These are phyloP conservation scores for Esox lucius DNA, from an alignment of 2,797 vertebrate species.

Conservation along the genomic window DNA sequence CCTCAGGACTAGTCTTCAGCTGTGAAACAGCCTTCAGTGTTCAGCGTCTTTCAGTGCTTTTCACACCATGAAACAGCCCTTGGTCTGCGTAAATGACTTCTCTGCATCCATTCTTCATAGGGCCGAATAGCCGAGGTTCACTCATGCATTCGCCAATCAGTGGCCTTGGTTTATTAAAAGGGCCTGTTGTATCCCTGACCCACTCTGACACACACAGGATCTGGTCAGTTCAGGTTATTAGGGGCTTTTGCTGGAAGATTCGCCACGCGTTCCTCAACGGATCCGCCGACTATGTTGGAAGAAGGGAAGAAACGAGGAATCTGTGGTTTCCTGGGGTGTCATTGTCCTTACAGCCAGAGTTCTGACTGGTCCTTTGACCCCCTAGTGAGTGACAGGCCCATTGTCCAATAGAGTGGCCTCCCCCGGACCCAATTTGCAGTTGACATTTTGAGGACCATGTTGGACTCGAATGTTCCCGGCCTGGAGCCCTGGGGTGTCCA, in stretches of 20 bases:
- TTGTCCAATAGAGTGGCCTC: background rate
- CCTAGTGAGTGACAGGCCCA: conserved; percentile 1
- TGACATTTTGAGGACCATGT: background rate
- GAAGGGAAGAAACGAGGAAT: background rate
- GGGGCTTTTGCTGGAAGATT: background rate
- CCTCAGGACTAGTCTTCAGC: background rate
- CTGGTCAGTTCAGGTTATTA: background rate
- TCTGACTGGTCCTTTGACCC: background rate
- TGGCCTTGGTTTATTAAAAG: background rate
- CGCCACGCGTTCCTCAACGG: background rate
- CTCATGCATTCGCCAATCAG: background rate
- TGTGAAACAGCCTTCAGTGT: background rate
- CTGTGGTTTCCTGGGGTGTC: background rate
- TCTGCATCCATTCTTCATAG: background rate
- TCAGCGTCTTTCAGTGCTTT: background rate
- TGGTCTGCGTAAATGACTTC: background rate
- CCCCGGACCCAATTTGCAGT: background rate
- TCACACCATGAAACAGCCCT: background rate
- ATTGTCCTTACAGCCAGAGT: background rate
- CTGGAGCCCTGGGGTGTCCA: background rate
- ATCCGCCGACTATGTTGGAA: background rate
- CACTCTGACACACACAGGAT: background rate
- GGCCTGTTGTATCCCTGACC: background rate
- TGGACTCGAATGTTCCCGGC: background rate
- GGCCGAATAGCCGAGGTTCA: background rate